Base-by-base conservation (phyloP, 2,888 invertebrate species). In the Isotomurus palustris region DNA sequence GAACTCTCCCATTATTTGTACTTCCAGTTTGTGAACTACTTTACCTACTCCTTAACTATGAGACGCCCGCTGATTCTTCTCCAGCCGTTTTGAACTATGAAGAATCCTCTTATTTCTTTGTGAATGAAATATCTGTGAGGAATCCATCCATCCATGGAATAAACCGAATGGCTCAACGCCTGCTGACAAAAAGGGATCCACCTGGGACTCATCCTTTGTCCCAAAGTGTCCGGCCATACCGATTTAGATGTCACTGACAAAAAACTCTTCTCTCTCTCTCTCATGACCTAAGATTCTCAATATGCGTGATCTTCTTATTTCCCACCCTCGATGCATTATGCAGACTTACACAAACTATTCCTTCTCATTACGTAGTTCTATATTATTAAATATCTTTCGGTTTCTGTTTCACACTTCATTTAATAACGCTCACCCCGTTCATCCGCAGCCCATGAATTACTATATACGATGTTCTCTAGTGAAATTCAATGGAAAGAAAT, bases 131-230 rank as follows among this genome's bases (percentile, higher is more conserved):
- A 17, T 48, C 32, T 32, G 14, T 47, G 27, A 29, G 21, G 6
- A 2, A 24, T 52, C 52, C 43, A 21, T 41, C 41, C 28, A 43
- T 40, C 52, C 41, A 38, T 49, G 28, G 3, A 47, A 25, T 4
- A 47, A 47, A 24, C 28, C 63, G 62, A 68, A 69, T 67, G 66
- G 68, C 64, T 69, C 66, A 69, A 67, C 68, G 66, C 63, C 62
- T 69, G 67, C 60, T 64, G 62, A 66, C 64, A 67, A 67, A 69
- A 62, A 66, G 63, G 60, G 66, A 67, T 69, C 49, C 49, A 49
- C 49, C 66, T 67, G 69, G 69, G 67, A 64, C 64, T 69, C 69
- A 69, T 67, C 67, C 58, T 69, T 69, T 69, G 67, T 69, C 55
- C 64, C 53, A 65, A 67, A 67, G 69, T 69, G 69, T 69, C 67